Evolutionary conservation across 2,888 invertebrate genomes (phyloP).

Genomic region (Arctia plantaginis): DNA sequence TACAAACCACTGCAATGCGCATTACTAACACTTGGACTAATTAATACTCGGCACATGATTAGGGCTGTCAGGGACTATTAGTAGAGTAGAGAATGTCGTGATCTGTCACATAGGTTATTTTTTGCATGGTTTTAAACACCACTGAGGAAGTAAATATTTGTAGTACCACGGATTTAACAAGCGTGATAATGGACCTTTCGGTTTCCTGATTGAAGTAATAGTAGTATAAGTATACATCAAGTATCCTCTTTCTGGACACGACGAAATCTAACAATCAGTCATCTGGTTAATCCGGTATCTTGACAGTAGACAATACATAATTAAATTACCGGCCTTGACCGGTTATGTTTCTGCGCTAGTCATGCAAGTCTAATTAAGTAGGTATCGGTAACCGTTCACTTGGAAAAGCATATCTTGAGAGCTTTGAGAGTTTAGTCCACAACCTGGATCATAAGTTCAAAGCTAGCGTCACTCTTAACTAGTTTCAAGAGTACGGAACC

Average conservation of each 20-base stretch:
- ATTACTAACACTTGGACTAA: slow-evolving; percentile 44
- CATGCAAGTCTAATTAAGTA: neutral
- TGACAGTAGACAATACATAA: neutral
- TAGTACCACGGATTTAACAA: neutral
- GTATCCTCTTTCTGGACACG: neutral
- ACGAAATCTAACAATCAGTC: neutral
- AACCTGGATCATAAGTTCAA: slow-evolving; percentile 33
- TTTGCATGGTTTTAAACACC: neutral
- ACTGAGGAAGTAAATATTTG: neutral
- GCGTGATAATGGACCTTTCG: neutral
- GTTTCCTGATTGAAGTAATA: neutral
- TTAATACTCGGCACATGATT: slow-evolving; percentile 32
- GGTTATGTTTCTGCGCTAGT: neutral
- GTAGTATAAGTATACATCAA: neutral
- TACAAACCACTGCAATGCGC: slow-evolving; percentile 36
- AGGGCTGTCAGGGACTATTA: slow-evolving; percentile 49
- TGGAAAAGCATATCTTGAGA: neutral
- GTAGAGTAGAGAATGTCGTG: slow-evolving; percentile 27
- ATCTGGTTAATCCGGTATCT: neutral
- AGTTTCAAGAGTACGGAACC: slow-evolving; percentile 52
- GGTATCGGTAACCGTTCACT: neutral
- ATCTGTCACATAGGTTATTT: neutral
- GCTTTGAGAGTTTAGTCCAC: slow-evolving; percentile 23
- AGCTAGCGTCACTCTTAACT: slow-evolving; percentile 41
- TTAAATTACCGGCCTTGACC: neutral